Evolutionary conservation across 2,113 vertebrate genomes (phyloP).

Genomic region (Engraulis encrasicolus): DNA sequence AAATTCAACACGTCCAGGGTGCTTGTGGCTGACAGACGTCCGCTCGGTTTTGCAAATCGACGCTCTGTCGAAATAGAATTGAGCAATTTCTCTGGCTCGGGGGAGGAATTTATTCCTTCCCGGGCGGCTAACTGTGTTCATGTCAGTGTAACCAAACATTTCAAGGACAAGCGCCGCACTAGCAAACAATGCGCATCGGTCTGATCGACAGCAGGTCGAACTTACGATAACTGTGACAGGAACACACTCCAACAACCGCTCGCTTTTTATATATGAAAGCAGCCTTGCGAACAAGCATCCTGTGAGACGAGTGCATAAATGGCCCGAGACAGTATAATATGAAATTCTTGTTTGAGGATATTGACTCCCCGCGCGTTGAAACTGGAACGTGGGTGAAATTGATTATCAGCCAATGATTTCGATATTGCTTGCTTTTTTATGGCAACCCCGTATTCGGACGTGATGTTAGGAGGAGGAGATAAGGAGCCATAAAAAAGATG

Average conservation of each 20-base stretch:
- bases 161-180: slow-evolving; percentile 54
- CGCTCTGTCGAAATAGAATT: slow-evolving; percentile 42
- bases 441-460: slow-evolving; percentile 1
- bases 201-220: slow-evolving; percentile 51
- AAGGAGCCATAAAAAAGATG: slow-evolving; percentile 20
- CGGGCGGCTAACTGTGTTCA: slow-evolving; percentile 48
- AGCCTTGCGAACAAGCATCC: slow-evolving; percentile 8
- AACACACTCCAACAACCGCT: slow-evolving; percentile 26
- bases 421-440: slow-evolving; percentile 25
- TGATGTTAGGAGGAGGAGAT: slow-evolving; percentile 9
- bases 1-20: slow-evolving; percentile 34
- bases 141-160: slow-evolving; percentile 50
- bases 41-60: slow-evolving; percentile 52
- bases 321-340: slow-evolving; percentile 19
- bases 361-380: slow-evolving; percentile 21
- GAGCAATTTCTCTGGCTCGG: slow-evolving; percentile 42
- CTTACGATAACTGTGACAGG: slow-evolving; percentile 61
- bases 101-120: slow-evolving; percentile 39
- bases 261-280: not conserved
- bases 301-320: slow-evolving; percentile 7
- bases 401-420: slow-evolving; percentile 19
- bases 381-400: slow-evolving; percentile 27
- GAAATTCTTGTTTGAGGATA: slow-evolving; percentile 20
- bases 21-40: slow-evolving; percentile 43
- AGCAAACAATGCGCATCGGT: slow-evolving; percentile 49